Percentiles rank a stretch among this genome's conserved stretches.
These are phyloP conservation scores for Diadophis punctatus DNA, from an alignment of 2,113 vertebrate genomes.

Conservation along the genomic window DNA sequence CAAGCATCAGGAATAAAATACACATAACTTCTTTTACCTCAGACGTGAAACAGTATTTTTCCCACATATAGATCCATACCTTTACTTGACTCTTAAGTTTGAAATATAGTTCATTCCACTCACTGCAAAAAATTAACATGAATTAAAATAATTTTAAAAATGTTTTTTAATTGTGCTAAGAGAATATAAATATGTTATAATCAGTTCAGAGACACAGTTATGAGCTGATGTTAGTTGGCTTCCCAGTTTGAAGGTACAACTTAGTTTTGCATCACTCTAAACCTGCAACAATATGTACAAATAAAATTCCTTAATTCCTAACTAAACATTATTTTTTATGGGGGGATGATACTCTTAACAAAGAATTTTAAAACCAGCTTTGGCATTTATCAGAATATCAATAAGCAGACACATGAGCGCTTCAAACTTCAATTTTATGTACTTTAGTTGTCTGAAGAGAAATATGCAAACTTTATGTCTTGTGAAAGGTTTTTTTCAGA, in stretches of 20 bases:
- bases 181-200: not conserved
- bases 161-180: not conserved
- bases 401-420: not conserved
- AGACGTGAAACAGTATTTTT: slow-evolving; percentile 13
- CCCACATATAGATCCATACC: not conserved
- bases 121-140: not conserved
- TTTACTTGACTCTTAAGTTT: not conserved
- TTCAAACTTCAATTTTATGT: not conserved
- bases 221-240: not conserved
- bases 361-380: not conserved
- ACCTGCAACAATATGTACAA: not conserved
- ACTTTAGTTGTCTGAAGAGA: not conserved
- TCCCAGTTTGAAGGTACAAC: not conserved
- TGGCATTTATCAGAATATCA: not conserved
- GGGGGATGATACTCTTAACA: not conserved
- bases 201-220: not conserved
- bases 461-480: not conserved
- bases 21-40: slow-evolving; percentile 10
- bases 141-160: not conserved
- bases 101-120: not conserved
- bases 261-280: not conserved
- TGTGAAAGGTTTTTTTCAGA: not conserved
- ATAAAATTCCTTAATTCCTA: not conserved
- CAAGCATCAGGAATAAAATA: slow-evolving; percentile 40
- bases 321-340: not conserved